phyloP scores from a whole-genome alignment of 2,113 vertebrate species.

The Scomber scombrus region DNA sequence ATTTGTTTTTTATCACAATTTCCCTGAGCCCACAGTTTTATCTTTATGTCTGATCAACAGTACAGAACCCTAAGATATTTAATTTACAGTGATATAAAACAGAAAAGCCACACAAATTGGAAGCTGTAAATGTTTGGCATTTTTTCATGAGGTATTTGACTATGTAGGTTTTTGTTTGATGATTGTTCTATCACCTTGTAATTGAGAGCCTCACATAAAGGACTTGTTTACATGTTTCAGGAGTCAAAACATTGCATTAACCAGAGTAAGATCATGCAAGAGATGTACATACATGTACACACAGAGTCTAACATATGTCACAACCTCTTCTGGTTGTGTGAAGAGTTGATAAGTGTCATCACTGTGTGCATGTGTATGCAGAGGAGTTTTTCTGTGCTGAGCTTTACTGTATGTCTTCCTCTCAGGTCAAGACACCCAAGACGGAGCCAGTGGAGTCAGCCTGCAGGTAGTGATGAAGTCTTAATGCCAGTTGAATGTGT shows the following conservation, averaged over 20 bases:
- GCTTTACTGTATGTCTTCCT: neutral
- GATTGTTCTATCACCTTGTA: neutral
- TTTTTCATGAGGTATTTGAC: neutral
- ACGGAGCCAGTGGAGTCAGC: slow-evolving; percentile 51
- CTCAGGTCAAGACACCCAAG: slow-evolving; percentile 70
- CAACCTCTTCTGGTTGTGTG: neutral
- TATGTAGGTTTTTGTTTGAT: too few relatives aligned
- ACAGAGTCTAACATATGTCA: neutral
- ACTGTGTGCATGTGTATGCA: neutral
- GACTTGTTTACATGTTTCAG: neutral
- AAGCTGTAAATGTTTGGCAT: neutral
- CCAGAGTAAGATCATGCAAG: neutral
- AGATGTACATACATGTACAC: neutral
- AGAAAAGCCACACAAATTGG: neutral
- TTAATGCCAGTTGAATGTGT: neutral
- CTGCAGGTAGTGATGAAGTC: slow-evolving; percentile 54
- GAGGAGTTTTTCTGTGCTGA: neutral
- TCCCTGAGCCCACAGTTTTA: neutral
- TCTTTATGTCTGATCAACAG: neutral
- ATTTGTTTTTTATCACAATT: too few relatives aligned
- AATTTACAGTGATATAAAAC: neutral
- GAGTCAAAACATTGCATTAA: too few relatives aligned
- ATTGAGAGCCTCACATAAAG: neutral
- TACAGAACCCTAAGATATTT: neutral
- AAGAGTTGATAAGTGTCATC: neutral